Percentiles rank a stretch among this genome's conserved stretches.
Conservation (phyloP, 2,797 vertebrate species). For the Sarcophilus harrisii region DNA sequence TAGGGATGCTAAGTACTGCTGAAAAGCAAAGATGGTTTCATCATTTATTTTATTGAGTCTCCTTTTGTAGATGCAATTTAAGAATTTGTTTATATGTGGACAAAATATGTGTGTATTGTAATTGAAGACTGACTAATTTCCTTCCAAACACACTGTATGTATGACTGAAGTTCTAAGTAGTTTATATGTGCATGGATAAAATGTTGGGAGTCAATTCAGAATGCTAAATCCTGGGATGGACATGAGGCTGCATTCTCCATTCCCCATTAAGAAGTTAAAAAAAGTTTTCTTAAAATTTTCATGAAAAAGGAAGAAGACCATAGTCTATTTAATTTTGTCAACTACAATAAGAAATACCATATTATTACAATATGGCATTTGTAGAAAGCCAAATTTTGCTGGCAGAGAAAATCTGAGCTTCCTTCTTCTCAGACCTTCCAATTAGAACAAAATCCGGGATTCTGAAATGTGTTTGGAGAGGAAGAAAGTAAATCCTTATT, state of each 20-base stretch:
- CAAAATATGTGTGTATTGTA: not conserved
- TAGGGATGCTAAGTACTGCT: constrained; percentile 60
- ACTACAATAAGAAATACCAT: not conserved
- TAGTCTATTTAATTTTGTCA: constrained; percentile 2
- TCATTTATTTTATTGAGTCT: constrained; percentile 55
- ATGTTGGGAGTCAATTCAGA: not conserved
- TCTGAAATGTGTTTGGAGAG: not conserved
- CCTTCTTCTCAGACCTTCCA: constrained; percentile 30
- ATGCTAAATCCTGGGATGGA: not conserved
- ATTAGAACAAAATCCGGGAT: constrained; percentile 1
- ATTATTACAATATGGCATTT: not conserved
- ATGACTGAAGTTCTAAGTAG: not conserved
- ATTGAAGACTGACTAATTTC: constrained; percentile 51
- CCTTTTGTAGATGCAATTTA: constrained; percentile 69
- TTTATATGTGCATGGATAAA: not conserved
- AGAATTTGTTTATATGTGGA: constrained; percentile 58
- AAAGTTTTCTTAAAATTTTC: constrained; percentile 35
- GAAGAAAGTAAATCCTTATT: constrained; percentile 49
- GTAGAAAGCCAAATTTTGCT: constrained; percentile 41
- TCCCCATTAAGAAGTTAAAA: not conserved
- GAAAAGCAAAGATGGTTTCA: constrained; percentile 69
- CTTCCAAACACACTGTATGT: not conserved
- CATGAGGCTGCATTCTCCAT: not conserved
- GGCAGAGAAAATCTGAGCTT: not conserved
- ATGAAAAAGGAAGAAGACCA: constrained; percentile 62